Base-by-base conservation (phyloP, 2,888 invertebrate species). In the Anoncus sp. region DNA sequence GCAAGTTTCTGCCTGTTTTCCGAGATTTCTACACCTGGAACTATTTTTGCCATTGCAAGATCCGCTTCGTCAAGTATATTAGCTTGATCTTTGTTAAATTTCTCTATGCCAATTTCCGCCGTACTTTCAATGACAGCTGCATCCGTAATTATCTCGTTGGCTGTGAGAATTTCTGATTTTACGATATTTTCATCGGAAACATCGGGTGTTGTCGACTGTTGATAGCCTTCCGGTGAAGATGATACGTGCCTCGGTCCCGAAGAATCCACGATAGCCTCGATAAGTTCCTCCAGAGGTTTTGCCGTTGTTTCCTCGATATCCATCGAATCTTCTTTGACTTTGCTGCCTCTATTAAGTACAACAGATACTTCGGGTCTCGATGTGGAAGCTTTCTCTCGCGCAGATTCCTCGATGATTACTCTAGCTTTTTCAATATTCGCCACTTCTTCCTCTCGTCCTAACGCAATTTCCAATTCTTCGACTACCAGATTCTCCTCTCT, bases 281-380 rank as follows among this genome's bases (percentile, higher is more conserved):
- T 84, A 1, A 85, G 82, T 69, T 87, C 85, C 31, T 89, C 84
- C 0, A 87, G 77, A 0, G 86, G 86, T 40, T 82, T 84, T 0
- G 87, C 85, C 3, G 86, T 86, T 7, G 77, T 78, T 63, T 86
- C 81, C 57, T 88, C 86, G 18, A 87, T 87, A 20, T 83, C 81
- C 12, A 85, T 76, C 1, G 79, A 72, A 31, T 85, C 82, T 27
- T 84, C 83, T 20, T 82, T 82, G 24, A 27, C 71, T 62, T 78
- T 75, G 38, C 79, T 16, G 78, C 85, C 20, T 80, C 14, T 62
- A 80, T 82, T 53, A 76, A 80, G 38, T 79, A 60, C 38, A 77
- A 82, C 38, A 75, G 77, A 12, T 22, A 79, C 78, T n/a, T 85
- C 83, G 0, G 84, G 78, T 38, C 81, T 80, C 1, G 77, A 74